These are phyloP conservation scores for Gerris buenoi DNA, from an alignment of 1,140 invertebrate genomes.

Conservation along the genomic window DNA sequence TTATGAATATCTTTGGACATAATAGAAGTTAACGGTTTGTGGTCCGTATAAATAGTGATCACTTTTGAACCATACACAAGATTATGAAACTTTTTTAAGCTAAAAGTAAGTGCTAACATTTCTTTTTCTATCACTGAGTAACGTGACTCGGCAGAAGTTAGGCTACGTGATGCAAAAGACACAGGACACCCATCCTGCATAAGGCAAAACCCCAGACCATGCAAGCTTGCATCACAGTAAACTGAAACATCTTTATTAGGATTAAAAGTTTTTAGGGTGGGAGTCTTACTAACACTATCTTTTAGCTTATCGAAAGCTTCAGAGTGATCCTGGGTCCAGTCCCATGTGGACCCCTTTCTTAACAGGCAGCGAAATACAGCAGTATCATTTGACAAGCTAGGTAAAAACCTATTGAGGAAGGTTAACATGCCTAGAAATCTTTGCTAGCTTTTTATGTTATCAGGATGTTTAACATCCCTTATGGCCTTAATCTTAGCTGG, in stretches of 20 bases:
- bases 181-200: neutral
- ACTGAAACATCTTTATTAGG: neutral
- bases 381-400: neutral
- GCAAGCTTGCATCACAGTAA: neutral
- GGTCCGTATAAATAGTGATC: neutral
- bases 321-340: neutral
- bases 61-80: neutral
- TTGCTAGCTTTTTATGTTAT: slow-evolving; percentile 26
- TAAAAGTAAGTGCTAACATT: neutral
- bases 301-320: neutral
- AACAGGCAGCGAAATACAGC: neutral
- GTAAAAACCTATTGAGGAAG: slow-evolving; percentile 28
- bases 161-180: neutral
- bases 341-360: neutral
- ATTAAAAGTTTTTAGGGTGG: neutral
- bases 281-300: neutral
- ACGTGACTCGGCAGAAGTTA: neutral
- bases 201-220: neutral
- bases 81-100: neutral
- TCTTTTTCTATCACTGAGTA: neutral
- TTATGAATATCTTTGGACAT: neutral
- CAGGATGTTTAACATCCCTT: slow-evolving; percentile 24
- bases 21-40: neutral
- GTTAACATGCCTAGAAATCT: slow-evolving; percentile 28
- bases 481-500: slow-evolving; percentile 28